phyloP scores from a whole-genome alignment of 2,113 vertebrate species.

The Cinclus mexicanus region DNA sequence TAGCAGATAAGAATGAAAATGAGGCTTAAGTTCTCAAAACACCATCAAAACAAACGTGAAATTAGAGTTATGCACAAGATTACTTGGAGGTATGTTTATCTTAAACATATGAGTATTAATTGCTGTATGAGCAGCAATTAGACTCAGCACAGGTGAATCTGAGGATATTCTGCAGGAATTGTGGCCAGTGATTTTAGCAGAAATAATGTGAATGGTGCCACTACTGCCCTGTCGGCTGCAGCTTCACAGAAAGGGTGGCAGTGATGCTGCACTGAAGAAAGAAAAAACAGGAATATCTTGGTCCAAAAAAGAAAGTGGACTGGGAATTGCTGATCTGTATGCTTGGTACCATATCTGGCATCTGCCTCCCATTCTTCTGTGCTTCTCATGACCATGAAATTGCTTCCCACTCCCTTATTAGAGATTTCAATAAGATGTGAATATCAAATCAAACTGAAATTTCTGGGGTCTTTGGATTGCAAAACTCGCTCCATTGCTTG shows the following conservation, averaged over 20 bases:
- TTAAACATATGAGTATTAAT: neutral
- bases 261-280: neutral
- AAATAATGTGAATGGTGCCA: too few species aligned
- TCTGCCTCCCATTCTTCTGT: neutral
- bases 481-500: neutral
- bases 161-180: neutral
- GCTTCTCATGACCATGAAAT: neutral
- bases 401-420: neutral
- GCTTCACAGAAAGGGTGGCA: neutral
- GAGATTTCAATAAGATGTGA: neutral
- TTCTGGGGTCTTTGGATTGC: neutral
- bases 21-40: neutral
- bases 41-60: neutral
- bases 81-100: neutral
- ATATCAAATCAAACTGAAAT: neutral
- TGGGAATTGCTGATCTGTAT: neutral
- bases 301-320: neutral
- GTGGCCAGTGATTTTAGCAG: neutral
- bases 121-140: neutral
- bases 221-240: neutral
- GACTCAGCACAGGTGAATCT: neutral
- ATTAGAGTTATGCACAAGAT: neutral
- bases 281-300: neutral
- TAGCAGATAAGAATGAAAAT: neutral
- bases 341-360: neutral